These are phyloP conservation scores for Saccopteryx bilineata DNA, from an alignment of 2,113 vertebrate genomes.

Conservation along the genomic window DNA sequence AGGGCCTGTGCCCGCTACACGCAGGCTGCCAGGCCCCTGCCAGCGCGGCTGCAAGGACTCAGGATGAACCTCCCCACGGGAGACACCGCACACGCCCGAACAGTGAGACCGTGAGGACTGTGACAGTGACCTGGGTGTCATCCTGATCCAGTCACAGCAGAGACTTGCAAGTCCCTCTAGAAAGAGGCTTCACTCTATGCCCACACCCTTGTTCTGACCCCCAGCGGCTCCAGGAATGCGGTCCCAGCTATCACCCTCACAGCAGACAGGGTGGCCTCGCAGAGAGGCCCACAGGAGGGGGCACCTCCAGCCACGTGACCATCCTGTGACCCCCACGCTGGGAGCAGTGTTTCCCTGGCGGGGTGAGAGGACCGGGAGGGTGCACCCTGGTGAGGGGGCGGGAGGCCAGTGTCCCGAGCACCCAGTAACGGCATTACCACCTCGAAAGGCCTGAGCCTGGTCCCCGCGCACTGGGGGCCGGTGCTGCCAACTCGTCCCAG, in stretches of 20 bases:
- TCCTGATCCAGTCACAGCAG: rapidly evolving
- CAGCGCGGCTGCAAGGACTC: no score
- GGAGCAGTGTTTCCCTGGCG: background rate
- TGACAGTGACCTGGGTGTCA: rapidly evolving
- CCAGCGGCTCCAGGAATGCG: rapidly evolving
- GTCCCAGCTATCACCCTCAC: background rate
- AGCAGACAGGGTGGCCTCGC: no score
- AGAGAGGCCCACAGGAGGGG: background rate
- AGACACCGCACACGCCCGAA: background rate
- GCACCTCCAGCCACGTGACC: rapidly evolving
- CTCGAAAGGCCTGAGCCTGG: background rate
- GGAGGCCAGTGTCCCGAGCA: background rate
- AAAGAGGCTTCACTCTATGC: rapidly evolving
- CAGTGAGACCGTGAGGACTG: rapidly evolving
- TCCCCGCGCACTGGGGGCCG: background rate
- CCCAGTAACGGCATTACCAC: conserved; percentile 8
- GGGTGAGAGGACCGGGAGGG: background rate
- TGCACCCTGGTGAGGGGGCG: background rate
- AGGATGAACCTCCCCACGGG: rapidly evolving
- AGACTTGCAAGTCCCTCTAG: rapidly evolving
- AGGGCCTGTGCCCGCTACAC: background rate
- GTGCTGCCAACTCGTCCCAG: background rate
- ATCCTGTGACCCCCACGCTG: rapidly evolving
- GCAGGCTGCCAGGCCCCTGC: background rate
- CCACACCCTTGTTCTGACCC: background rate